Conservation (phyloP, 2,113 vertebrate genomes). For the Centropus bengalensis region DNA sequence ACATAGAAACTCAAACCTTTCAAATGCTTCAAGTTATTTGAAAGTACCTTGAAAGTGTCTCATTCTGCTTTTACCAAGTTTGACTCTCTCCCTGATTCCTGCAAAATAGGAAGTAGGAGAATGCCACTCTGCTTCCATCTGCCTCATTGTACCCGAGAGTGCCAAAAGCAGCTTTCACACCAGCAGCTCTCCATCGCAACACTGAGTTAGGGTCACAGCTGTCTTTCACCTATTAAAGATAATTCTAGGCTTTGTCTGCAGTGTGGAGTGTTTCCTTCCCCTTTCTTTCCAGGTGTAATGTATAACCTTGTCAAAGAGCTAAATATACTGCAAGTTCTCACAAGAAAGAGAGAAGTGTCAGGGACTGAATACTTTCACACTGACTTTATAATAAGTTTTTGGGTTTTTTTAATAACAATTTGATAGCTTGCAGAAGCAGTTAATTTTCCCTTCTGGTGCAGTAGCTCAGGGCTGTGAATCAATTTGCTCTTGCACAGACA, state of each 20-base stretch:
- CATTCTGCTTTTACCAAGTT: slow-evolving; percentile 26
- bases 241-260: slow-evolving; percentile 57
- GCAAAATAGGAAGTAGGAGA: neutral
- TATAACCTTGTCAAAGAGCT: slow-evolving; percentile 69
- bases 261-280: slow-evolving; percentile 35
- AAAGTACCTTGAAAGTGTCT: slow-evolving; percentile 21
- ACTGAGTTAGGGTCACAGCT: slow-evolving; percentile 30
- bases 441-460: slow-evolving; percentile 9
- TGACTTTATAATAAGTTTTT: slow-evolving; percentile 41
- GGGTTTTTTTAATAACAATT: neutral
- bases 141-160: slow-evolving; percentile 31
- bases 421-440: slow-evolving; percentile 41
- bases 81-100: slow-evolving; percentile 3
- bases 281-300: slow-evolving; percentile 62
- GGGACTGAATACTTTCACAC: slow-evolving; percentile 48
- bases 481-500: neutral
- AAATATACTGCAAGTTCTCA: slow-evolving; percentile 50
- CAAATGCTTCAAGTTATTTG: slow-evolving; percentile 2
- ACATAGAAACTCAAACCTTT: slow-evolving; percentile 21
- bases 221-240: slow-evolving; percentile 66
- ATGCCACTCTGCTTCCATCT: slow-evolving; percentile 17
- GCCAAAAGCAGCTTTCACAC: slow-evolving; percentile 57
- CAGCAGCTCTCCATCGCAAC: slow-evolving; percentile 30
- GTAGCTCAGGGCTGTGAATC: slow-evolving; percentile 7
- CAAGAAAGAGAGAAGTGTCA: slow-evolving; percentile 60